phyloP scores from a whole-genome alignment of 2,113 vertebrate genomes.

The Rhinoptilus africanus region DNA sequence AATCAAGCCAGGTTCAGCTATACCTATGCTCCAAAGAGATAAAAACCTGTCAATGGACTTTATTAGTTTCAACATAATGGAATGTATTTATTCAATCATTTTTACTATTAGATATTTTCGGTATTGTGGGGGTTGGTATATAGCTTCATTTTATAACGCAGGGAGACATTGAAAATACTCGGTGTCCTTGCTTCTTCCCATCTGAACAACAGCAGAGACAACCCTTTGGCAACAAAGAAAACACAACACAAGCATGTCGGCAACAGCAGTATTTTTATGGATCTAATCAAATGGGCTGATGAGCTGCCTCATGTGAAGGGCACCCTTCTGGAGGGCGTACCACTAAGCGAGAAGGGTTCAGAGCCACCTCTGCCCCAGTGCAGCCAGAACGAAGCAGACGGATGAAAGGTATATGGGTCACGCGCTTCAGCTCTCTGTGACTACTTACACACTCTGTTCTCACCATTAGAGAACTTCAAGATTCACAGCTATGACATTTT shows the following conservation, averaged over 20 bases:
- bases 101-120: not conserved
- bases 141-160: not conserved
- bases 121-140: not conserved
- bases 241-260: not conserved
- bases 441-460: rapidly evolving
- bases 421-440: not conserved
- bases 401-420: not conserved
- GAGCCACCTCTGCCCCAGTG: not conserved
- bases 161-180: not conserved
- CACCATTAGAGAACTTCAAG: not conserved
- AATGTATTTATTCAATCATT: not conserved
- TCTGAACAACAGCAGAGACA: not conserved
- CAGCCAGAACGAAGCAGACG: not conserved
- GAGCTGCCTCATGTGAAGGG: not conserved
- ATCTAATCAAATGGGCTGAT: not conserved
- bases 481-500: not conserved
- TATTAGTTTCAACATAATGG: not conserved
- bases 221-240: not conserved
- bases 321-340: not conserved
- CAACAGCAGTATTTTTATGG: not conserved
- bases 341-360: rapidly evolving
- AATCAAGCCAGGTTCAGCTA: not conserved
- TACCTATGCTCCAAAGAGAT: not conserved
- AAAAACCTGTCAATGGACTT: not conserved
- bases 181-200: not conserved